A percentile compares a stretch with the other conserved stretches of the same genome.
Conservation (phyloP, 2,113 vertebrate species). For the Chelonoidis abingdonii region DNA sequence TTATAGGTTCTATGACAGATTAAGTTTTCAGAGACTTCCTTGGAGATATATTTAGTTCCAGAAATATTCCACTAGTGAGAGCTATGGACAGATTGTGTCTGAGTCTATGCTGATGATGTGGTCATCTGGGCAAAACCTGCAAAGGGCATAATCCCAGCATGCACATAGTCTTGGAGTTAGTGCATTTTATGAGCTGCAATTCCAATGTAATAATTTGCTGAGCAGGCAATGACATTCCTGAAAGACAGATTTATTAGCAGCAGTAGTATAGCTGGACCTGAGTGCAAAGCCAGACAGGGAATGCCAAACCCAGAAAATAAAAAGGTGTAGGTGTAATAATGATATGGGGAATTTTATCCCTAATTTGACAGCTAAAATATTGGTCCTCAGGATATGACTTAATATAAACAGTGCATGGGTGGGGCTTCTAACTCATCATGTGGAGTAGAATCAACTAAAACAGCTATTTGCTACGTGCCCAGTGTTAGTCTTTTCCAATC, state of each 20-base stretch:
- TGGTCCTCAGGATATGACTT: background rate
- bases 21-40: background rate
- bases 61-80: background rate
- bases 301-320: background rate
- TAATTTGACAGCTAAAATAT: background rate
- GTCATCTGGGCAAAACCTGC: background rate
- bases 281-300: background rate
- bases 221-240: background rate
- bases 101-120: background rate
- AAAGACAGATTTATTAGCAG: background rate
- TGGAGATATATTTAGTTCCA: background rate
- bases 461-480: background rate
- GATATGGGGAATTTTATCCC: background rate
- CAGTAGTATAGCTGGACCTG: background rate
- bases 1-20: background rate
- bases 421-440: background rate
- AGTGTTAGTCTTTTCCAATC: fast-evolving
- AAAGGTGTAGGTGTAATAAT: background rate
- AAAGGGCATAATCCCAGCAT: fast-evolving
- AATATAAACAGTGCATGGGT: background rate
- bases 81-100: background rate
- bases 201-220: background rate
- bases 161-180: background rate
- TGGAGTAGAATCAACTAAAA: background rate
- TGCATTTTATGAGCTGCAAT: background rate